These are phyloP conservation scores for Coryphaenoides rupestris DNA, from an alignment of 2,113 vertebrate species.

Conservation along the genomic window DNA sequence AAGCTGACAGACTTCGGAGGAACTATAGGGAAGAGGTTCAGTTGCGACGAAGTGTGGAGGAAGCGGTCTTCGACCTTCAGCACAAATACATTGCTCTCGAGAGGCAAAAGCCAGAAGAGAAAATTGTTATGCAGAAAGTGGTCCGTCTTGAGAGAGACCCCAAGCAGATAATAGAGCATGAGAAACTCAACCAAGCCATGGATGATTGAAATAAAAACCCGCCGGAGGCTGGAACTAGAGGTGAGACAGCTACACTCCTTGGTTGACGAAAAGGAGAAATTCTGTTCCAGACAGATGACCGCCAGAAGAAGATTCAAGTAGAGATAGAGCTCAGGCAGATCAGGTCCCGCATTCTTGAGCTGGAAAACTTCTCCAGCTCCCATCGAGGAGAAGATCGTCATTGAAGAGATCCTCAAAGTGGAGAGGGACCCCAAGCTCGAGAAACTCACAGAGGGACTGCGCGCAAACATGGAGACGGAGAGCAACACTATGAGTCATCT, in stretches of 20 bases:
- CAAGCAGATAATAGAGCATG: slow-evolving; percentile 80
- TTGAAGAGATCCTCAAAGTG: slow-evolving; percentile 90
- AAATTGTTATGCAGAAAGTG: slow-evolving; percentile 82
- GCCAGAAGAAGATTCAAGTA: slow-evolving; percentile 80
- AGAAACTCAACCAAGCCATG: slow-evolving; percentile 76
- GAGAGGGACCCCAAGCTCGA: slow-evolving; percentile 88
- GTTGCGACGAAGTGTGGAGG: slow-evolving; percentile 79
- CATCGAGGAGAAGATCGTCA: slow-evolving; percentile 87
- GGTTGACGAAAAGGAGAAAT: slow-evolving; percentile 78
- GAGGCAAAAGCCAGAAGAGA: slow-evolving; percentile 87
- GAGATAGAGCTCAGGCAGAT: slow-evolving; percentile 87
- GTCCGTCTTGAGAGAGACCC: slow-evolving; percentile 85
- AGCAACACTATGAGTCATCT: slow-evolving; percentile 69
- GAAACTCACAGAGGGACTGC: slow-evolving; percentile 71
- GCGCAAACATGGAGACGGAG: slow-evolving; percentile 76
- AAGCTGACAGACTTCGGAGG: slow-evolving; percentile 80
- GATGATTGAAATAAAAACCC: slow-evolving; percentile 80
- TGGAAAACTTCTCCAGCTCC: slow-evolving; percentile 77
- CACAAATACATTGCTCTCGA: slow-evolving; percentile 85
- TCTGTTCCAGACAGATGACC: slow-evolving; percentile 81
- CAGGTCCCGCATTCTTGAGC: slow-evolving; percentile 79
- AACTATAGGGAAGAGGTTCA: slow-evolving; percentile 80
- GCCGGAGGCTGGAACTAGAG: slow-evolving; percentile 81
- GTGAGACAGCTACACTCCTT: slow-evolving; percentile 76
- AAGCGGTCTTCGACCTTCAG: slow-evolving; percentile 82